Base-by-base conservation (phyloP, 2,888 invertebrate genomes). In the Cephus sareptanus region DNA sequence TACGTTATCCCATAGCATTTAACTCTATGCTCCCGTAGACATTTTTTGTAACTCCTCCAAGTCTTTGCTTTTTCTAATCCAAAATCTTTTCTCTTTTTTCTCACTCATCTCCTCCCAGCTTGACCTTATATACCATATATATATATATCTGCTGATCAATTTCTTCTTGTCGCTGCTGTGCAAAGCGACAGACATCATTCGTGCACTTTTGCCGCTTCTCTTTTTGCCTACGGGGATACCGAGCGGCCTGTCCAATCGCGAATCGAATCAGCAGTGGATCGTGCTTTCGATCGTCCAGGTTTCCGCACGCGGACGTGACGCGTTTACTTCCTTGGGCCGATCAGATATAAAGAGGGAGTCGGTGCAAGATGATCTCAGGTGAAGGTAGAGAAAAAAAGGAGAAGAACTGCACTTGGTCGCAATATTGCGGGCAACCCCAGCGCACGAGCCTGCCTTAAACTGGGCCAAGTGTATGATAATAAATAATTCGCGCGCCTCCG, bases 381-480 rank as follows among this genome's bases (percentile, higher is more conserved):
- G 56, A 56, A 56, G 23, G 56, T 56, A 56, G 56, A 56, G 56
- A 56, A 56, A 56, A 56, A 56, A 56, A 56, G 23, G 9, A 40
- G 23, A 9, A 56, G 9, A 56, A 56, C 23, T 56, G 56, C 56
- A 56, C 2, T 56, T 56, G 56, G 71, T 23, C 71, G 71, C 71
- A 34, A 34, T 31, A 71, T 71, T 31, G 69, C 75, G 37, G n/a
- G 70, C 76, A 56, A 34, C 73, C 75, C 77, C 74, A 73, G 73
- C 12, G 56, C 75, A 12, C 69, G 68, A 56, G 76, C 40, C 70
- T 40, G 69, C 12, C 76, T 82, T 74, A 82, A 87, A 87, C 84
- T 86, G 84, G 86, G 87, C 83, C 87, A 87, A 87, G 83, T 84
- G 81, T 82, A 83, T 80, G 83, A 85, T 82, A 84, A 86, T 86